Evolutionary conservation across 2,888 invertebrate species (phyloP), one percentile per base, ranked within the genome.

Genomic region (Polyommatus iphigenia): DNA sequence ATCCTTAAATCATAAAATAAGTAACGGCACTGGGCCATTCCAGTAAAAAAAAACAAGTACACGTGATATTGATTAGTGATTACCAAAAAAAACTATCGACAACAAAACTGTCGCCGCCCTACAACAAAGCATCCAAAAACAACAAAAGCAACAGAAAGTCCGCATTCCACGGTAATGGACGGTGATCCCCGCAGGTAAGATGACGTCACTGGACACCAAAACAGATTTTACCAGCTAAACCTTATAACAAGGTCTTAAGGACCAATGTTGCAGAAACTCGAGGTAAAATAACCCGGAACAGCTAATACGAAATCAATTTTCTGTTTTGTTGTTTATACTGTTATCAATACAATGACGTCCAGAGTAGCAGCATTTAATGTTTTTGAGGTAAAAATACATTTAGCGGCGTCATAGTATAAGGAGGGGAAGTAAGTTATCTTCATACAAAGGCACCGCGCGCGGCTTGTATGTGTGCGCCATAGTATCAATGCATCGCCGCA

Each of bases 111-210:
- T 67, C 75, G 24, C 75, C 8, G 54, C 24, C 50, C 29, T 24
- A 46, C 78, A 76, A 81, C 82, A 82, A 82, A 81, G 75, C 79
- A 79, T 77, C 79, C 81, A 76, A 80, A 79, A 80, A 78, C 77
- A 32, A 80, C 82, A 81, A 81, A 81, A 80, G 79, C 78, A 81
- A 72, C 36, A 81, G 83, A 84, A 80, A 83, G 80, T 79, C 81
- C 84, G 86, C 87, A 86, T 88, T 83, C 87, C 87, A 78, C 80
- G 80, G 83, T 87, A 86, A 86, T 85, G 86, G 84, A 78, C 79
- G 83, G 84, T 80, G 83, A 84, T 84, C 85, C 85, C 85, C 83
- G 80, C 86, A 85, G 85, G 84, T 84, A 84, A 84, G 80, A 79
- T 86, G 85, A 86, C 86, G 85, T 86, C 82, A 85, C 79, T 72